Evolutionary conservation across 2,888 invertebrate species (phyloP), one percentile per base, ranked within the genome.

Genomic region (Schizotus pectinicornis): DNA sequence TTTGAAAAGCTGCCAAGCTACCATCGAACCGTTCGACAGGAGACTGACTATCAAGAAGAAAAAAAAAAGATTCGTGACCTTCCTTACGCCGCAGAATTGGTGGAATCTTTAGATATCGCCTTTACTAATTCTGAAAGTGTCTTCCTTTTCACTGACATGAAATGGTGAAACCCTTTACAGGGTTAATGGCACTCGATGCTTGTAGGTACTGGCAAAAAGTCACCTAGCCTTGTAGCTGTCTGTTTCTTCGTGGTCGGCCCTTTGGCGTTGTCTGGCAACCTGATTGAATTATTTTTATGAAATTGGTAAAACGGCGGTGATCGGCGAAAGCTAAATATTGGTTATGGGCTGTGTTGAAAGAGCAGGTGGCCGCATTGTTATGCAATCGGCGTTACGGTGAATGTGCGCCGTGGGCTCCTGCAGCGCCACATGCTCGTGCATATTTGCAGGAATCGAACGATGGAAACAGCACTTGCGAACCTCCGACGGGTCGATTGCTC

Each of bases 311-410:
- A 52, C 43, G 53, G 42, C 55, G 56, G 64, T 61, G 65, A 68
- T 64, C 64, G 68, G 66, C 66, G 68, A 66, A 68, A 66, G 68
- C 63, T 61, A 59, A 57, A 53, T 58, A 58, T 58, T 43, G 57
- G 58, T 58, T 58, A 58, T 58, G 43, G 56, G 49, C 53, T 14
- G 52, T 57, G 47, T 61, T 41, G 55, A 65, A 67, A 67, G 63
- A 64, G 53, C 68, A 68, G 65, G 68, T 68, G 68, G 59, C 63
- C 62, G 63, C 55, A 59, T 57, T 64, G 56, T 67, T 67, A 66
- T 63, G 68, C 64, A 68, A 68, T 58, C 37, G 37, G 37, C 43
- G 55, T 52, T 56, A 60, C 42, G 57, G 63, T 67, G 63, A 64
- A 65, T 63, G 67, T 65, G 50, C 62, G 62, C 58, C 46, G 52